A percentile compares a stretch with the other conserved stretches of the same genome.
Evolutionary conservation across 2,888 invertebrate species (phyloP).

Genomic region (Pandemis cinnamomeana): DNA sequence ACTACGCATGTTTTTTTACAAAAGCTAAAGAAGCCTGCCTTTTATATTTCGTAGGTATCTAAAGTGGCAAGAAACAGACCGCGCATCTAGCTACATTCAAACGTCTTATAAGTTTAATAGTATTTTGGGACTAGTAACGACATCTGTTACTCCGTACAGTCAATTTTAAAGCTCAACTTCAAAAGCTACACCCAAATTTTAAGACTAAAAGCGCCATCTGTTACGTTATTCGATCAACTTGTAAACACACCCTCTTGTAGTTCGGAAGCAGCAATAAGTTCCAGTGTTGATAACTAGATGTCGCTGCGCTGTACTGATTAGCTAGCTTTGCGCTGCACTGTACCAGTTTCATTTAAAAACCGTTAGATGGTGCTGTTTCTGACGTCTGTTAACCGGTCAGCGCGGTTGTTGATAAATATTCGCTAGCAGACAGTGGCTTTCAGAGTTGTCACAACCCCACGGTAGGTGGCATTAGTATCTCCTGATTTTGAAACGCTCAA

Average conservation of each 20-base stretch:
- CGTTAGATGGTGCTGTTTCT: conserved; percentile 12
- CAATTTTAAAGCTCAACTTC: background rate
- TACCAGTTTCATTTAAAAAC: background rate
- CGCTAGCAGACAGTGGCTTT: background rate
- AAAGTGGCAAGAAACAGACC: background rate
- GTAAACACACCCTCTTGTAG: background rate
- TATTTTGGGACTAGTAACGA: conserved; percentile 2
- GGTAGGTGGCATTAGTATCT: conserved; percentile 20
- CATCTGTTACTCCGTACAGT: conserved; percentile 10
- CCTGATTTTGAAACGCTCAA: background rate
- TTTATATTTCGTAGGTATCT: background rate
- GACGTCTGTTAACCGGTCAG: background rate
- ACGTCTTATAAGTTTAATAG: background rate
- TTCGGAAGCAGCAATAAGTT: background rate
- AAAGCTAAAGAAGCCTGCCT: background rate
- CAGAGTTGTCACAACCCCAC: conserved; percentile 4
- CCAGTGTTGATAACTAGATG: conserved; percentile 11
- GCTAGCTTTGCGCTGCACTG: background rate
- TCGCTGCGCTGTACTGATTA: background rate
- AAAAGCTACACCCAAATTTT: background rate
- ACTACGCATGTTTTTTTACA: background rate
- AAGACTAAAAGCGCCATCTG: background rate
- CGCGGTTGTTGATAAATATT: background rate
- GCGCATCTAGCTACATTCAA: background rate
- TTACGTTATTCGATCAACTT: background rate